A percentile compares a stretch with the other conserved stretches of the same genome.
phyloP scores from a whole-genome alignment of 2,888 invertebrate species.

The Eupelmus urozonus region DNA sequence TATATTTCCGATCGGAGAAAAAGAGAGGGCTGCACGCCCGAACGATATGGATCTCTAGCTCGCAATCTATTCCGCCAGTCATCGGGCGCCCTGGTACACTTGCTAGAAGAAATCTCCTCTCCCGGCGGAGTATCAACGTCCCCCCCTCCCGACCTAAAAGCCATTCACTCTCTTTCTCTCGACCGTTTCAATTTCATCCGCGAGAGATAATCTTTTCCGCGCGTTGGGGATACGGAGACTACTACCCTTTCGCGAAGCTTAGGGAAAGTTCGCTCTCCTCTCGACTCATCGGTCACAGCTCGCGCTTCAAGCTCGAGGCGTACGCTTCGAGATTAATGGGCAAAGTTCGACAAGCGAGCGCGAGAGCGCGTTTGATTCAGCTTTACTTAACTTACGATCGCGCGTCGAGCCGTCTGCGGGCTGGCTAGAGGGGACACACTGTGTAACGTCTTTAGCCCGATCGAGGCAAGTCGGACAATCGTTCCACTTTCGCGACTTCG shows the following conservation, averaged over 20 bases:
- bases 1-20: constrained; percentile 23
- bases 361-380: constrained; percentile 32
- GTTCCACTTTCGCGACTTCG: background rate
- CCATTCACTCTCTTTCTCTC: constrained; percentile 44
- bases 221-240: constrained; percentile 31
- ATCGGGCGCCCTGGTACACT: constrained; percentile 55
- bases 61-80: constrained; percentile 59
- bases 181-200: constrained; percentile 51
- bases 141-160: constrained; percentile 35
- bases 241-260: constrained; percentile 43
- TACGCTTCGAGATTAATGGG: constrained; percentile 55
- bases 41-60: constrained; percentile 60
- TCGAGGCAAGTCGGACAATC: background rate
- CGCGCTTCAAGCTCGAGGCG: constrained; percentile 36
- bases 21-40: constrained; percentile 18
- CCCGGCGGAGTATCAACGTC: constrained; percentile 22
- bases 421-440: background rate
- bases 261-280: constrained; percentile 25
- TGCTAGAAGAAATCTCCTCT: constrained; percentile 56
- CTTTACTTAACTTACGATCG: constrained; percentile 50
- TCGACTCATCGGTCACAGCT: constrained; percentile 48
- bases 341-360: constrained; percentile 48
- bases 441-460: constrained; percentile 43
- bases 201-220: constrained; percentile 50
- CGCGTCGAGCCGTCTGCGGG: background rate